phyloP scores from a whole-genome alignment of 1,140 invertebrate species.

The Drosophila santomea region DNA sequence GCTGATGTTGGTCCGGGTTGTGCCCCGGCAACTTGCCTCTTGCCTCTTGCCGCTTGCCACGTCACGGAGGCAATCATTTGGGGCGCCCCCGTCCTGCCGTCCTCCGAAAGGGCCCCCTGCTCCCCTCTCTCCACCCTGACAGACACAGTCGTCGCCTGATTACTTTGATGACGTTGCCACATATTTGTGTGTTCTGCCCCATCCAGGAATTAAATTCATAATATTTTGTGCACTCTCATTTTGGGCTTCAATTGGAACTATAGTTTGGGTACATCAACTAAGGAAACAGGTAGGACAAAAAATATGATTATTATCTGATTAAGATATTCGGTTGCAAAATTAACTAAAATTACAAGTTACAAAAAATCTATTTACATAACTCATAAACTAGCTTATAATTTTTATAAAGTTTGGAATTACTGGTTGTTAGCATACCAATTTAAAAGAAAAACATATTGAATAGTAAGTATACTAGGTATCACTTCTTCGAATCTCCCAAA shows the following conservation, averaged over 20 bases:
- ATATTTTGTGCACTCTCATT: constrained; percentile 71
- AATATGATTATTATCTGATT: too few relatives aligned
- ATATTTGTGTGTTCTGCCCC: constrained; percentile 57
- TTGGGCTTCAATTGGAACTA: constrained; percentile 3
- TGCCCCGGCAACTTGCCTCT: constrained; percentile 24
- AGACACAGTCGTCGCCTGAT: constrained; percentile 71
- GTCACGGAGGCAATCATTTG: constrained; percentile 81
- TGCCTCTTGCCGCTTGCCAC: constrained; percentile 51
- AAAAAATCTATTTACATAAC: not conserved
- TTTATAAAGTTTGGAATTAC: too few relatives aligned
- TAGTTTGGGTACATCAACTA: constrained; percentile 13
- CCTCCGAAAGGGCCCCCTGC: constrained; percentile 38
- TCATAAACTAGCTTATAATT: too few relatives aligned
- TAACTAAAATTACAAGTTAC: not conserved
- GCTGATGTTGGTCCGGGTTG: constrained; percentile 70
- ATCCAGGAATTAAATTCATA: constrained; percentile 36
- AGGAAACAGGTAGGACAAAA: not conserved
- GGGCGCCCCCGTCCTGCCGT: constrained; percentile 26
- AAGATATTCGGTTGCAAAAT: too few relatives aligned
- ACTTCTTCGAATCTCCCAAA: not conserved
- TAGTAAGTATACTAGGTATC: not conserved
- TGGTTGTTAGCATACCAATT: too few relatives aligned
- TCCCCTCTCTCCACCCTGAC: constrained; percentile 38
- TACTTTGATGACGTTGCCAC: constrained; percentile 82
- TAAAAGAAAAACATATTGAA: too few relatives aligned